Evolutionary conservation across 2,888 invertebrate species (phyloP).

Genomic region (Heliconius sara): DNA sequence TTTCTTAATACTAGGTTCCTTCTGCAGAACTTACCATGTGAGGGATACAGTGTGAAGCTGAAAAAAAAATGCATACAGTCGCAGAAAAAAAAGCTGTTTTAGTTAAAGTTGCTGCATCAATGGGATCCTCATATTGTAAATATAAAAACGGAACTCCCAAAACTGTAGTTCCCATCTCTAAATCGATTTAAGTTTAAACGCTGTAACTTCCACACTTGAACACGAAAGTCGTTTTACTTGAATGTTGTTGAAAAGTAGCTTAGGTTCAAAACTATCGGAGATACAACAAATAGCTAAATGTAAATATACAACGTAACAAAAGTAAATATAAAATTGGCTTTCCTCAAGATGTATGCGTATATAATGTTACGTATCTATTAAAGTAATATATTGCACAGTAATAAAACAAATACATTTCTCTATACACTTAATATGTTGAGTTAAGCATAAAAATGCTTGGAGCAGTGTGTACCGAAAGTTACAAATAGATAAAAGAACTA

Average conservation of each 20-base stretch:
- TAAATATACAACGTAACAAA: conserved; percentile 4
- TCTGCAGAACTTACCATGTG: too few relatives aligned
- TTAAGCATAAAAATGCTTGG: too few relatives aligned
- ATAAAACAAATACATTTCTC: too few relatives aligned
- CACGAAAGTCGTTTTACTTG: conserved; percentile 46
- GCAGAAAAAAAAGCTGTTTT: background rate
- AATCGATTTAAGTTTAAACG: conserved; percentile 48
- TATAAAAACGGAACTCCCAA: conserved; percentile 31
- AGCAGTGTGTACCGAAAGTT: too few relatives aligned
- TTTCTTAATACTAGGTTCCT: too few relatives aligned
- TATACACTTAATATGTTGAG: too few relatives aligned
- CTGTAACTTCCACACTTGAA: conserved; percentile 47
- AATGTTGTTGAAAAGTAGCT: conserved; percentile 46
- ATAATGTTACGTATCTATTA: too few relatives aligned
- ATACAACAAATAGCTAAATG: conserved; percentile 33
- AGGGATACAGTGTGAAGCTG: too few relatives aligned
- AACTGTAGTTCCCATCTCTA: conserved; percentile 40
- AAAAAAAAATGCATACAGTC: background rate
- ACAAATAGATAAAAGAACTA: too few relatives aligned
- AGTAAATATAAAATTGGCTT: background rate
- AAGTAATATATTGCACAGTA: too few relatives aligned
- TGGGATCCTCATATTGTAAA: background rate
- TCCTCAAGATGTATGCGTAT: background rate
- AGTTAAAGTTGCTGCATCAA: background rate
- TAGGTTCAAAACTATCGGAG: conserved; percentile 39